These are phyloP conservation scores for Nomada fabriciana DNA, from an alignment of 2,888 invertebrate species.

Conservation along the genomic window DNA sequence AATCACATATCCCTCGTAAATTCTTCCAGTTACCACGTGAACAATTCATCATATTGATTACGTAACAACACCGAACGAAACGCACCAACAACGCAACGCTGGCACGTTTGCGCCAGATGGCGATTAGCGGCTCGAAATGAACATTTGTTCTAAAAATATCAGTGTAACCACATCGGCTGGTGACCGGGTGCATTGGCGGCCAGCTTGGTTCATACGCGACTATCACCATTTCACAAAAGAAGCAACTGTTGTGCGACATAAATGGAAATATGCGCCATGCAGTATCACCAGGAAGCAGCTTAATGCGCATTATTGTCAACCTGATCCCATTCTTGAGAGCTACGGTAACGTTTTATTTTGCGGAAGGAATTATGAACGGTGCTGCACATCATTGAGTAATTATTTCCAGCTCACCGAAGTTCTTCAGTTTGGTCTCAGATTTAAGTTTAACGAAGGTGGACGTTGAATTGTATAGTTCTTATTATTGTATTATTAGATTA, in stretches of 20 bases:
- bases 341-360: neutral
- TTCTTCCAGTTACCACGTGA: neutral
- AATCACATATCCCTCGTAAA: neutral
- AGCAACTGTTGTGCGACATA: conserved; percentile 28
- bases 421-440: too few species aligned
- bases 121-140: conserved; percentile 26
- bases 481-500: too few species aligned
- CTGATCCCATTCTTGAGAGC: neutral
- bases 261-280: conserved; percentile 61
- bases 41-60: conserved; percentile 6
- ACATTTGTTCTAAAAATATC: conserved; percentile 43
- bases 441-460: too few species aligned
- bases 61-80: conserved; percentile 5
- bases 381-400: too few species aligned
- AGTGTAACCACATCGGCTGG: conserved; percentile 25
- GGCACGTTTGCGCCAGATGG: conserved; percentile 2
- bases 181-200: neutral
- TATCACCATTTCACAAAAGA: conserved; percentile 45
- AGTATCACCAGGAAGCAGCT: conserved; percentile 52
- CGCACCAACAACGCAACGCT: neutral
- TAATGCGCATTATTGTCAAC: conserved; percentile 56
- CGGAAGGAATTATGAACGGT: neutral
- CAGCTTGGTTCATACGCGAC: conserved; percentile 18
- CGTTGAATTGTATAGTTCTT: too few species aligned
- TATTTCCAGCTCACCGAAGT: too few species aligned